Base-by-base conservation (phyloP, 2,797 vertebrate species). In the Mallotus villosus region DNA sequence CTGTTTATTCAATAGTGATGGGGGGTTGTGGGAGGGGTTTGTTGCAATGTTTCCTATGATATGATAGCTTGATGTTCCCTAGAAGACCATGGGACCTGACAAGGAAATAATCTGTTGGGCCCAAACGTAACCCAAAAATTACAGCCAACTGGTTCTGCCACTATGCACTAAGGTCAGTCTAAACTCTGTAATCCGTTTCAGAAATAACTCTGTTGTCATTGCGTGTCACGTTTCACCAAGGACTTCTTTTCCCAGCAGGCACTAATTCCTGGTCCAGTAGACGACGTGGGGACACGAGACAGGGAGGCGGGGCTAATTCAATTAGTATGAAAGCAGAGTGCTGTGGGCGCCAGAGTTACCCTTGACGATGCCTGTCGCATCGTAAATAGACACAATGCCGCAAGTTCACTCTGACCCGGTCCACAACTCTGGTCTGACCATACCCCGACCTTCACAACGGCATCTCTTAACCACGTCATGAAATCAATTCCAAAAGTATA, bases 281-380 rank as follows among this genome's bases (percentile, higher is more conserved):
- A 66, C 16, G 61, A 59, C 34, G 49, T 16, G 57, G 32, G 59
- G 24, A 60, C 55, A 55, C 34, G 7, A 68, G 57, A 68, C 64
- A 2, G n/a, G 32, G 58, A 72, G 71, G 63, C 14, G 57, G 58
- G 16, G 25, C 64, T 61, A 61, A 61, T 9, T 49, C 64, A 67
- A 68, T 73, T 41, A 34, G 46, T 41, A 32, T 62, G 58, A 66
- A 49, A 72, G 53, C 14, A 11, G 4, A 41, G 21, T 17, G 60
- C 34, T 22, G 16, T 37, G 29, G 53, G 64, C 32, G 22, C 66
- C 71, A 60, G 22, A 24, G 32, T 32, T 72, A 63, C 24, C 63
- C 63, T 72, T 72, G 63, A 53, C 11, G 22, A 34, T 11, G 63
- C 9, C 17, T 25, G 22, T 29, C 32, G 29, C 53, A 46, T 58